Evolutionary conservation across 2,888 invertebrate genomes (phyloP).

Genomic region (Phengaris alcon): DNA sequence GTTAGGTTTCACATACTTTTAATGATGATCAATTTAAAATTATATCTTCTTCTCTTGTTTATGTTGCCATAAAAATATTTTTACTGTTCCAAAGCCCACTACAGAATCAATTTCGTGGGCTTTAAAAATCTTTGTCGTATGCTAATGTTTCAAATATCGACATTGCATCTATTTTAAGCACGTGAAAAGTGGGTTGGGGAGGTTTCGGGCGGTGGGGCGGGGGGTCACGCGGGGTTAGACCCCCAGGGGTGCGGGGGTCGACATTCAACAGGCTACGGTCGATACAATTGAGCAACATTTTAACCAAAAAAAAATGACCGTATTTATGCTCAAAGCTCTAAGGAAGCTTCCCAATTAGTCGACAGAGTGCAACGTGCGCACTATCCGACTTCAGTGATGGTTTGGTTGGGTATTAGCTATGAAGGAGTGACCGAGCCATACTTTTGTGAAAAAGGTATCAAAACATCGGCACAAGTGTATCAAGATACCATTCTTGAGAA

Average conservation of each 20-base stretch:
- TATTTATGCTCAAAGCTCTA: too few relatives aligned
- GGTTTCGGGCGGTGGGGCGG: conserved; percentile 31
- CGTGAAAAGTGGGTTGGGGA: conserved; percentile 60
- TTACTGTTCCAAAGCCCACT: not conserved
- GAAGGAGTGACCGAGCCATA: too few relatives aligned
- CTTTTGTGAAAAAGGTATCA: too few relatives aligned
- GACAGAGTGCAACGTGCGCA: too few relatives aligned
- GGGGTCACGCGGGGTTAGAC: conserved; percentile 42
- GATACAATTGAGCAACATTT: conserved; percentile 71
- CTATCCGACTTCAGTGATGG: too few relatives aligned
- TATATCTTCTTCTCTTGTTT: not conserved
- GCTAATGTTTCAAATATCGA: conserved; percentile 75
- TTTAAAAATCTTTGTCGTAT: conserved; percentile 51
- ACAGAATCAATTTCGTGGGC: conserved; percentile 15
- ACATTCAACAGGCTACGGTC: conserved; percentile 78
- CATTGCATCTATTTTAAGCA: conserved; percentile 77
- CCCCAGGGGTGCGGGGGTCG: conserved; percentile 54
- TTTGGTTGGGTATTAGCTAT: too few relatives aligned
- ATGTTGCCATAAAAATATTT: not conserved
- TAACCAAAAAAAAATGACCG: too few relatives aligned
- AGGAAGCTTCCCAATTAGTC: too few relatives aligned
- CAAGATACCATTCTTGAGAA: too few relatives aligned
- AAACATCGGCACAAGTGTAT: too few relatives aligned
- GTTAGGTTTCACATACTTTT: too few relatives aligned
- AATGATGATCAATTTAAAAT: not conserved